These are phyloP conservation scores for Abrostola triplasia DNA, from an alignment of 2,888 invertebrate species.

Conservation along the genomic window DNA sequence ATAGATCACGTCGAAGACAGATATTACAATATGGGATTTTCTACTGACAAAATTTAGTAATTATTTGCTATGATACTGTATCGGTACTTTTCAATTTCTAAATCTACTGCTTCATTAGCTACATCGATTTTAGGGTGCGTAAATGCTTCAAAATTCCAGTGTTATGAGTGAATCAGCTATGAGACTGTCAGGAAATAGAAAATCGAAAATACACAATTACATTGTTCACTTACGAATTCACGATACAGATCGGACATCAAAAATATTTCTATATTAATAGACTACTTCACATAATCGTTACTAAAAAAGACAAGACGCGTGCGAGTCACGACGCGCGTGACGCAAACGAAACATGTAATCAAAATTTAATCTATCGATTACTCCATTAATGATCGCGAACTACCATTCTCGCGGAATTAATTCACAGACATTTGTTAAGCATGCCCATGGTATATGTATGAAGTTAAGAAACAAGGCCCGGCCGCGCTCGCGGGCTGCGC, in stretches of 20 bases:
- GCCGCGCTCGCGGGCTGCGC: slow-evolving; percentile 62
- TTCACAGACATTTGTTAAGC: slow-evolving; percentile 60
- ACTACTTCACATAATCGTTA: slow-evolving; percentile 81
- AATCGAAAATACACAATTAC: slow-evolving; percentile 80
- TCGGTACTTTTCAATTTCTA: slow-evolving; percentile 85
- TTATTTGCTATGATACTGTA: slow-evolving; percentile 85
- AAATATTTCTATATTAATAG: slow-evolving; percentile 85
- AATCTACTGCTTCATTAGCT: slow-evolving; percentile 82
- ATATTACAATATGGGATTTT: slow-evolving; percentile 80
- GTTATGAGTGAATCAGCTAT: slow-evolving; percentile 75
- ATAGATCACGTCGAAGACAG: slow-evolving; percentile 87
- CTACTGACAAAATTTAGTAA: slow-evolving; percentile 85
- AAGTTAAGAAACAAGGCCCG: slow-evolving; percentile 54
- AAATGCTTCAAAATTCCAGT: slow-evolving; percentile 85
- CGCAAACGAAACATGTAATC: slow-evolving; percentile 70
- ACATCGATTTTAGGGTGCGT: slow-evolving; percentile 83
- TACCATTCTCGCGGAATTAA: slow-evolving; percentile 60
- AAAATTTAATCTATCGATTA: slow-evolving; percentile 73
- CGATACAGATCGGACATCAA: slow-evolving; percentile 86
- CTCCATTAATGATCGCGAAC: slow-evolving; percentile 61
- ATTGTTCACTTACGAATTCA: slow-evolving; percentile 79
- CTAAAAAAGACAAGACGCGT: slow-evolving; percentile 74
- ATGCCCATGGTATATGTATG: slow-evolving; percentile 54
- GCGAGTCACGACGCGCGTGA: slow-evolving; percentile 67
- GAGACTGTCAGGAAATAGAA: slow-evolving; percentile 79